Base-by-base conservation (phyloP, 2,113 vertebrate species). In the Bostrychus sinensis region DNA sequence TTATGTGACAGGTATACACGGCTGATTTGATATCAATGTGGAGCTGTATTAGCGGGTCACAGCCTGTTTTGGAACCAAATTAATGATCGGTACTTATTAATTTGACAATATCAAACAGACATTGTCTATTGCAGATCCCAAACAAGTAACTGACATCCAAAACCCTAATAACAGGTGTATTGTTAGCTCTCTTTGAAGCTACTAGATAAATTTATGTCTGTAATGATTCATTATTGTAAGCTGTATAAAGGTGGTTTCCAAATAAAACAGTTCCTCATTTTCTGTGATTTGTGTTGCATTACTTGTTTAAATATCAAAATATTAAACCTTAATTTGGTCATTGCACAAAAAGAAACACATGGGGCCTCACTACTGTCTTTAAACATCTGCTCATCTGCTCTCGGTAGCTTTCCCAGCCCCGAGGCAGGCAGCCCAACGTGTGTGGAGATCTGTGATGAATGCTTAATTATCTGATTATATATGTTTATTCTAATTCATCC, bases 381-480 rank as follows among this genome's bases (percentile, higher is more conserved):
- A 84, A 86, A 82, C 79, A 76, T 81, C 77, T 84, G 81, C 76
- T 85, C 75, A 89, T 81, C 70, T 80, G 67, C 72, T 81, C 80
- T 73, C 81, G 72, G 54, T 82, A 77, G 70, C 71, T 83, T 66
- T 70, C 34, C 43, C 63, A 79, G 80, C 82, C n/a, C 79, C 4
- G 53, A 62, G 82, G 77, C 68, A 59, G 26, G 62, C 69, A 72
- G 32, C 63, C 61, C 30, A 75, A 42, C 79, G 78, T 58, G 56
- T 62, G 59, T 3, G 66, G 70, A 37, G 73, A 66, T 69, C 73
- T 72, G 83, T 68, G 77, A 65, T 77, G 79, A 88, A 87, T 89
- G 74, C 78, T 65, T 88, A 91, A 90, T 89, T 88, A 91, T 88
- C 80, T 88, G 87, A 90, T 91, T 89, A 91, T 91, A 89, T 89